Percentiles rank a stretch among this genome's conserved stretches.
These are phyloP conservation scores for Gallinago undulata DNA, from an alignment of 2,113 vertebrate genomes.

Conservation along the genomic window DNA sequence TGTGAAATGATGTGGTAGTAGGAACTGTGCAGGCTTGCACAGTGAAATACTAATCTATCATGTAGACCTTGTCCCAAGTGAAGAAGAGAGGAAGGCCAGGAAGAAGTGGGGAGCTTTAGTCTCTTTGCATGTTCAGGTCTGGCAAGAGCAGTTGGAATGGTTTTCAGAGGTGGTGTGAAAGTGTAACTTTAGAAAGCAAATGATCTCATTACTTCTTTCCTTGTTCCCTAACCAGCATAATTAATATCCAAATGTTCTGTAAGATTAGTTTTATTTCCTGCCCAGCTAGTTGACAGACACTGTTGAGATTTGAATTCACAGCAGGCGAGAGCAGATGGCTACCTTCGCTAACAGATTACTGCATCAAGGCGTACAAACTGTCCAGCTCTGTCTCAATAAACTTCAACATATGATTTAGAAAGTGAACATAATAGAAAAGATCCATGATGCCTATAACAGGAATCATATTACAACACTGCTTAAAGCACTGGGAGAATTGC, in stretches of 20 bases:
- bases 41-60: not conserved
- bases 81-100: not conserved
- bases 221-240: conserved; percentile 9
- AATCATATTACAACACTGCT: not conserved
- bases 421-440: conserved; percentile 3
- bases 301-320: conserved; percentile 39
- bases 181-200: not conserved
- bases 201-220: conserved; percentile 11
- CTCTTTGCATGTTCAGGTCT: not conserved
- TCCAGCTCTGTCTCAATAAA: conserved; percentile 36
- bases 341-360: conserved; percentile 47
- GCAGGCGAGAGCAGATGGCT: conserved; percentile 45
- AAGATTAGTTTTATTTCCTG: conserved; percentile 34
- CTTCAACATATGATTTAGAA: conserved; percentile 41
- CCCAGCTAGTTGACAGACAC: conserved; percentile 19
- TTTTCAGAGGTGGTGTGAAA: not conserved
- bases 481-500: conserved; percentile 29
- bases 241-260: conserved; percentile 46
- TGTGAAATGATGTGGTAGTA: not conserved
- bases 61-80: not conserved
- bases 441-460: not conserved
- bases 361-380: not conserved
- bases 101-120: not conserved
- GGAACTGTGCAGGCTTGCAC: not conserved
- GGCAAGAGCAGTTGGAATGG: not conserved